Conservation (phyloP, 2,888 invertebrate genomes). For the Rapana venosa region DNA sequence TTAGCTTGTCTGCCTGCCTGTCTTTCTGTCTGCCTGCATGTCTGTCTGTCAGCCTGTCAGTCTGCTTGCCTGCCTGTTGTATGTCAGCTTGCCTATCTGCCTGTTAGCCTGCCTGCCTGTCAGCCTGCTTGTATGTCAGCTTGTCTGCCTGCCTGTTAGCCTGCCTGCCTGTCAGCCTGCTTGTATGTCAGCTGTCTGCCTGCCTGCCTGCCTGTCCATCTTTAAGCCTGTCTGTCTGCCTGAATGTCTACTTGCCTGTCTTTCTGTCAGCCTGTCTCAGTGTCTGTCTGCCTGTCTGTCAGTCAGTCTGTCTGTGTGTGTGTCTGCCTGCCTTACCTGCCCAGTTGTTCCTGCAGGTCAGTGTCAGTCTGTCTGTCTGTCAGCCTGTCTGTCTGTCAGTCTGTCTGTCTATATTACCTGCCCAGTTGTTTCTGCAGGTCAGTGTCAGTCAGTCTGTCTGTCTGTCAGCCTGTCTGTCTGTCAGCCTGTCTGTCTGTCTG, state of each 20-base stretch:
- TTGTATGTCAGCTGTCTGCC: not conserved
- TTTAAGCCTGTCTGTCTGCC: constrained; percentile 79
- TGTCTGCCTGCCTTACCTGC: constrained; percentile 83
- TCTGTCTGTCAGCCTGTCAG: not conserved
- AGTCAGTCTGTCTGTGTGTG: not conserved
- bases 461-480: not conserved
- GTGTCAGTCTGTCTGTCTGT: constrained; percentile 72
- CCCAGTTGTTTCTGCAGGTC: constrained; percentile 91
- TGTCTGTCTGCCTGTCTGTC: constrained; percentile 66
- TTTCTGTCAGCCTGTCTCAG: not conserved
- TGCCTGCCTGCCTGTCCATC: constrained; percentile 86
- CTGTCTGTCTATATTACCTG: constrained; percentile 83
- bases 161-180: no score
- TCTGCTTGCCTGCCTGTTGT: not conserved
- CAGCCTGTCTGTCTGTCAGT: not conserved
- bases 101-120: no score
- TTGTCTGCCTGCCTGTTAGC: constrained; percentile 65
- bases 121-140: no score
- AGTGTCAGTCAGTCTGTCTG: constrained; percentile 74
- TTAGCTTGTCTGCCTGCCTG: no score
- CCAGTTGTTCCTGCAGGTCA: constrained; percentile 90
- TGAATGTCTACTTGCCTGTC: no score
- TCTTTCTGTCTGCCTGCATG: no score
- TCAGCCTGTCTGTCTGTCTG: not conserved
- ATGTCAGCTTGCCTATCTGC: no score